These are phyloP conservation scores for Gymnothorax reevesii DNA, from an alignment of 2,797 vertebrate species.

Conservation along the genomic window DNA sequence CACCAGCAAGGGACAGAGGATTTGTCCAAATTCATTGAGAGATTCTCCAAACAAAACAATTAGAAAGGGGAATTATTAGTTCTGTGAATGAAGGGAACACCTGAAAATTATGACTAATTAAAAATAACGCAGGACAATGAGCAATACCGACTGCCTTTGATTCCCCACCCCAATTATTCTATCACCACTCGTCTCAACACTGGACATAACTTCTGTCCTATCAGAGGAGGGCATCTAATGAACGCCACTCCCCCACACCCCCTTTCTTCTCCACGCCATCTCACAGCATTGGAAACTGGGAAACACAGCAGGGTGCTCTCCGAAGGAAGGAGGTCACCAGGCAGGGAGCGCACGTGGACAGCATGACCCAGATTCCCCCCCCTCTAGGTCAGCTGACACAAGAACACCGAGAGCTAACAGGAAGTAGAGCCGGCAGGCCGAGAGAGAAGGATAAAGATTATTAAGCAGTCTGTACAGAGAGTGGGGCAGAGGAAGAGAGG, in stretches of 20 bases:
- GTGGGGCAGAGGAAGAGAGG: not conserved
- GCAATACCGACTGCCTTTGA: too few species aligned
- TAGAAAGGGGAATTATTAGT: too few species aligned
- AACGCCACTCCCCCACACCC: not conserved
- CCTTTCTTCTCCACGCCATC: not conserved
- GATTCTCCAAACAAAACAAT: too few species aligned
- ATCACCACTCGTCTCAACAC: too few species aligned
- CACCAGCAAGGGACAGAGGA: too few species aligned
- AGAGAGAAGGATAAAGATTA: not conserved
- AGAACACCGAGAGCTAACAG: not conserved
- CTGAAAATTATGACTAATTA: too few species aligned
- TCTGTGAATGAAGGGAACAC: too few species aligned
- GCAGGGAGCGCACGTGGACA: not conserved
- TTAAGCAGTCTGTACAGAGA: not conserved
- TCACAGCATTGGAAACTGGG: not conserved
- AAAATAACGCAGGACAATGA: too few species aligned
- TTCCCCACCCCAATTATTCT: too few species aligned
- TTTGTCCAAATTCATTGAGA: too few species aligned
- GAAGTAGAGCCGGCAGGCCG: not conserved
- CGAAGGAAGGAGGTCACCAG: not conserved
- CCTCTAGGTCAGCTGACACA: not conserved
- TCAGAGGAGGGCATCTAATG: too few species aligned
- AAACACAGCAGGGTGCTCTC: not conserved
- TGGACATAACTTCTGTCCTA: too few species aligned
- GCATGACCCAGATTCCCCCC: conserved; percentile 4